Evolutionary conservation across 2,797 vertebrate species (phyloP).

Genomic region (Cossypha niveicapilla): DNA sequence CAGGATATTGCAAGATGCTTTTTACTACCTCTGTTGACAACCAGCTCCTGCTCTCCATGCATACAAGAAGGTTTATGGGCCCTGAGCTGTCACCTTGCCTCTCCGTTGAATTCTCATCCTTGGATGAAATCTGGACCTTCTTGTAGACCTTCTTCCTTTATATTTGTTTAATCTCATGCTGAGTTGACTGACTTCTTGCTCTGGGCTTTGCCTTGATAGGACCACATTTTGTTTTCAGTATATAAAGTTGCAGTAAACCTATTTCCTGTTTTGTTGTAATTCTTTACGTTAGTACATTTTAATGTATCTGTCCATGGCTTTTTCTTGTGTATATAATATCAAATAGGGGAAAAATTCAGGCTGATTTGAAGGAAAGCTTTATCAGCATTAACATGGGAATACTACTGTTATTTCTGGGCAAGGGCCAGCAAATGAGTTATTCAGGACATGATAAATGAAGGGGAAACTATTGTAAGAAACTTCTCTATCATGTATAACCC

Average conservation of each 20-base stretch:
- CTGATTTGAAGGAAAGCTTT: background rate
- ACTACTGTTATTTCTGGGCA: background rate
- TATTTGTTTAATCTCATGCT: background rate
- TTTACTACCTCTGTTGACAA: background rate
- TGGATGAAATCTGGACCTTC: background rate
- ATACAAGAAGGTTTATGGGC: background rate
- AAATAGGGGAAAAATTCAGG: background rate
- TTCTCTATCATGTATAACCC: background rate
- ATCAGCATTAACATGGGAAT: background rate
- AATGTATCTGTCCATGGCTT: background rate
- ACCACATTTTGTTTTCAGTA: background rate
- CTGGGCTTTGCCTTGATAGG: background rate
- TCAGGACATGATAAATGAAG: background rate
- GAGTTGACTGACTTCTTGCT: background rate
- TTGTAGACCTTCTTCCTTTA: background rate
- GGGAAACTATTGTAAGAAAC: background rate
- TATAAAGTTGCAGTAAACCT: background rate
- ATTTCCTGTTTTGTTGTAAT: background rate
- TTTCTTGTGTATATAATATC: background rate
- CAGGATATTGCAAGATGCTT: background rate
- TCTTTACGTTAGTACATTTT: conserved; percentile 1
- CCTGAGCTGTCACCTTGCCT: background rate
- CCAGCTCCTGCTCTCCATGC: background rate
- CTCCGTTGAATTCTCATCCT: background rate
- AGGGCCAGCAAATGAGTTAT: conserved; percentile 1